Percentiles rank a stretch among this genome's conserved stretches.
phyloP scores from a whole-genome alignment of 2,888 invertebrate genomes.

The Acrocera orbiculus region DNA sequence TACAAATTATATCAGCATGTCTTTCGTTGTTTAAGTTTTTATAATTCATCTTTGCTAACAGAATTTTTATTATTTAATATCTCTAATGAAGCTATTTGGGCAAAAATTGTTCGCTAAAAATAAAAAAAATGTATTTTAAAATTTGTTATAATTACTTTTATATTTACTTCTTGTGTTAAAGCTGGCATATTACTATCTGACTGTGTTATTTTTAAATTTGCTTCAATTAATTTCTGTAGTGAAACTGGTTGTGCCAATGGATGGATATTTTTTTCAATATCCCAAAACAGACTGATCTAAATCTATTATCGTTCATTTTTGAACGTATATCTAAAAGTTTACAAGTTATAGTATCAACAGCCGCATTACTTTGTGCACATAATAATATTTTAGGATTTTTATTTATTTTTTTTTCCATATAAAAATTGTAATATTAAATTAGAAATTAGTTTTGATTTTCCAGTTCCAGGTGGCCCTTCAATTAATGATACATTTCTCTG shows the following conservation, averaged over 20 bases:
- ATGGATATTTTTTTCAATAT: slow-evolving; percentile 41
- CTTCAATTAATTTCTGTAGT: slow-evolving; percentile 36
- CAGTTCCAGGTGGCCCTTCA: slow-evolving; percentile 79
- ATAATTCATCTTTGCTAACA: slow-evolving; percentile 4
- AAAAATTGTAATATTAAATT: slow-evolving; percentile 53
- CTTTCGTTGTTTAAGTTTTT: slow-evolving; percentile 10
- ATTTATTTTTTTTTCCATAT: no score
- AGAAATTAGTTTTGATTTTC: slow-evolving; percentile 66
- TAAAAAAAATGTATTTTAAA: neutral
- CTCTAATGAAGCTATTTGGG: slow-evolving; percentile 1
- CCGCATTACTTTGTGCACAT: slow-evolving; percentile 74
- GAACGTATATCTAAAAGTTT: slow-evolving; percentile 41
- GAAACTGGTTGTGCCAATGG: slow-evolving; percentile 37
- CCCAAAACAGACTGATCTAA: slow-evolving; percentile 51
- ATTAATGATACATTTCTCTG: slow-evolving; percentile 53
- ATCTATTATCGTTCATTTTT: slow-evolving; percentile 33
- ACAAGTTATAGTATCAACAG: slow-evolving; percentile 59
- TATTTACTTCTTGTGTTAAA: slow-evolving; percentile 7
- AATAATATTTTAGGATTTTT: slow-evolving; percentile 61
- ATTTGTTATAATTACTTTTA: neutral
- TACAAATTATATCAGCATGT: slow-evolving; percentile 50
- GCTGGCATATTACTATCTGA: slow-evolving; percentile 14
- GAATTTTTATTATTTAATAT: slow-evolving; percentile 1
- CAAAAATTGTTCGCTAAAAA: no score
- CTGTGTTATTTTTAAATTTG: slow-evolving; percentile 15